Conservation (phyloP, 2,797 vertebrate species). For the Distichodus sexfasciatus region DNA sequence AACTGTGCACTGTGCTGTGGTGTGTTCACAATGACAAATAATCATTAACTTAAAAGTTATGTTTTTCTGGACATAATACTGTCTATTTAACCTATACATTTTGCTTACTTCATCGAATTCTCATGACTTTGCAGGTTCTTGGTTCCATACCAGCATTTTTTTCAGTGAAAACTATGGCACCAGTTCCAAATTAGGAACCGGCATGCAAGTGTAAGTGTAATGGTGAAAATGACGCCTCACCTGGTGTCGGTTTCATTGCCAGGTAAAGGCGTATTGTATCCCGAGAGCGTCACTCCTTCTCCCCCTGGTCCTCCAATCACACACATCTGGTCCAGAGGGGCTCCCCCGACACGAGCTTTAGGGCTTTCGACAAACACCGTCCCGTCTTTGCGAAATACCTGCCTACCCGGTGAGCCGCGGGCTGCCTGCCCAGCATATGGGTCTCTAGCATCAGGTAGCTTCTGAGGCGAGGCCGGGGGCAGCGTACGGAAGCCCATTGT, state of each 20-base stretch:
- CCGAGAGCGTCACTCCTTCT: slow-evolving; percentile 60
- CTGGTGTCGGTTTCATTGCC: slow-evolving; percentile 90
- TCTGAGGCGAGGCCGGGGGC: slow-evolving; percentile 87
- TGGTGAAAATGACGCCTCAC: slow-evolving; percentile 68
- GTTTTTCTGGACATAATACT: no score
- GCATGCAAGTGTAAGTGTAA: no score
- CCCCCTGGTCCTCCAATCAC: slow-evolving; percentile 73
- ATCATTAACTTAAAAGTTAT: no score
- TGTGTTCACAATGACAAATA: no score
- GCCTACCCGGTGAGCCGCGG: slow-evolving; percentile 88
- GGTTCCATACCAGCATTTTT: no score
- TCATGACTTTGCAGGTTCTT: no score
- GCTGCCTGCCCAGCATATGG: slow-evolving; percentile 84
- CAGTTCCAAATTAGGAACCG: background rate
- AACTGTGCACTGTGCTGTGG: no score
- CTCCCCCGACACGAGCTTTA: slow-evolving; percentile 67
- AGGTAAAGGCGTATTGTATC: slow-evolving; percentile 78
- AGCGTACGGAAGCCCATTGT: slow-evolving; percentile 84
- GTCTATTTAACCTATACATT: no score
- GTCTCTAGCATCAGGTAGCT: slow-evolving; percentile 81
- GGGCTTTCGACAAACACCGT: slow-evolving; percentile 89
- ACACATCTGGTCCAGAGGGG: slow-evolving; percentile 81
- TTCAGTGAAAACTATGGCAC: no score
- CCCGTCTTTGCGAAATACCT: slow-evolving; percentile 88
- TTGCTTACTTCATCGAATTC: no score